Evolutionary conservation across 2,888 invertebrate genomes (phyloP).

Genomic region (Biston betularia): DNA sequence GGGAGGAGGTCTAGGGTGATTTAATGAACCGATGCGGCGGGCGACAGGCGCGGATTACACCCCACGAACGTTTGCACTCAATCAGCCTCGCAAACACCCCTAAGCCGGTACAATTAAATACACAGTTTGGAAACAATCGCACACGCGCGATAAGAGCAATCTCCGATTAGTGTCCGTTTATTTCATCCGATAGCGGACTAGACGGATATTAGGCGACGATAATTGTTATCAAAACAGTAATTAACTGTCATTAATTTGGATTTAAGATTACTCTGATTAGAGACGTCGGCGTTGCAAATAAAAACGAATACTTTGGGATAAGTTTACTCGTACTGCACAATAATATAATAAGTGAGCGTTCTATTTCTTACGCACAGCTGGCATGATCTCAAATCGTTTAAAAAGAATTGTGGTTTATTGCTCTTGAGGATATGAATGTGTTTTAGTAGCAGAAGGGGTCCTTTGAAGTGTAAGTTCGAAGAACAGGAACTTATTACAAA

Average conservation of each 20-base stretch:
- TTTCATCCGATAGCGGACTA: conserved; percentile 41
- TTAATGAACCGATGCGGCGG: conserved; percentile 83
- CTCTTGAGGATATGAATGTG: too few relatives aligned
- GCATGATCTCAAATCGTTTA: neutral
- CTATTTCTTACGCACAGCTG: conserved; percentile 1
- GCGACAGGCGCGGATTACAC: conserved; percentile 83
- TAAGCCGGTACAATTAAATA: conserved; percentile 83
- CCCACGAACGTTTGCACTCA: conserved; percentile 83
- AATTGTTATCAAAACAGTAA: neutral
- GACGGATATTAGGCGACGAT: conserved; percentile 14
- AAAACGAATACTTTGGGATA: neutral
- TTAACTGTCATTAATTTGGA: conserved; percentile 4
- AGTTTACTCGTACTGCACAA: neutral
- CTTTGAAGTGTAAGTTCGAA: too few relatives aligned
- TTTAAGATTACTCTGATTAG: neutral
- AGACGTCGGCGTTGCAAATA: neutral
- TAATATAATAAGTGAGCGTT: too few relatives aligned
- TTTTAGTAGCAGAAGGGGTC: too few relatives aligned
- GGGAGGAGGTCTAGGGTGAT: conserved; percentile 65
- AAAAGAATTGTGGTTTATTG: too few relatives aligned
- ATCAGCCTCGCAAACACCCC: conserved; percentile 84
- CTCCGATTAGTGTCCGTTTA: conserved; percentile 66
- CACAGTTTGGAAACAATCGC: conserved; percentile 79
- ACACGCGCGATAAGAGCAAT: conserved; percentile 77
- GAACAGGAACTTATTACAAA: neutral